Conservation (phyloP, 2,797 vertebrate genomes). For the Astyanax mexicanus region DNA sequence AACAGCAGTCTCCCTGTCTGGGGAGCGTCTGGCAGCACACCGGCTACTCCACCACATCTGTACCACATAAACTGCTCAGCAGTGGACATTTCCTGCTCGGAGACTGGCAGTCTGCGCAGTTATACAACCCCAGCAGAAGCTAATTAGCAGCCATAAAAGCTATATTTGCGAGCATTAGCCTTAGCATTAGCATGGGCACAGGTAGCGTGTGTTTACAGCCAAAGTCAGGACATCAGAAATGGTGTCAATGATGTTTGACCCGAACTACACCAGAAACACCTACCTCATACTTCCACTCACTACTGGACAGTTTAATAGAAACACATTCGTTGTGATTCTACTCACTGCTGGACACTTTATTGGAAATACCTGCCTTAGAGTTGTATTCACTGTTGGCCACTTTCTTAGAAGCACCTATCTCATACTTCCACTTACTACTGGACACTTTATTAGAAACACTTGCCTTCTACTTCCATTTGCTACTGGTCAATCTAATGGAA, state of each 20-base stretch:
- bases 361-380: too few relatives aligned
- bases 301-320: too few relatives aligned
- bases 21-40: background rate
- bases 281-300: too few relatives aligned
- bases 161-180: conserved; percentile 1
- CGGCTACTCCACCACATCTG: background rate
- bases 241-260: background rate
- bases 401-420: too few relatives aligned
- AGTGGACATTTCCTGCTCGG: background rate
- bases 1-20: background rate
- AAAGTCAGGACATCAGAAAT: background rate
- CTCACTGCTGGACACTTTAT: too few relatives aligned
- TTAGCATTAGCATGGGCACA: background rate
- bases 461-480: too few relatives aligned
- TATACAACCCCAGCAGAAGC: background rate
- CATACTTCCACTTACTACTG: too few relatives aligned
- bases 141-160: background rate
- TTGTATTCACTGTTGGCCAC: too few relatives aligned
- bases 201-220: background rate
- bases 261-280: background rate
- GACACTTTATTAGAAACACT: too few relatives aligned
- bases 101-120: conserved; percentile 6
- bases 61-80: background rate
- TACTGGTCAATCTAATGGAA: too few relatives aligned
- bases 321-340: too few relatives aligned